Conservation (phyloP, 2,797 vertebrate genomes). For the Neopelma chrysocephalum region DNA sequence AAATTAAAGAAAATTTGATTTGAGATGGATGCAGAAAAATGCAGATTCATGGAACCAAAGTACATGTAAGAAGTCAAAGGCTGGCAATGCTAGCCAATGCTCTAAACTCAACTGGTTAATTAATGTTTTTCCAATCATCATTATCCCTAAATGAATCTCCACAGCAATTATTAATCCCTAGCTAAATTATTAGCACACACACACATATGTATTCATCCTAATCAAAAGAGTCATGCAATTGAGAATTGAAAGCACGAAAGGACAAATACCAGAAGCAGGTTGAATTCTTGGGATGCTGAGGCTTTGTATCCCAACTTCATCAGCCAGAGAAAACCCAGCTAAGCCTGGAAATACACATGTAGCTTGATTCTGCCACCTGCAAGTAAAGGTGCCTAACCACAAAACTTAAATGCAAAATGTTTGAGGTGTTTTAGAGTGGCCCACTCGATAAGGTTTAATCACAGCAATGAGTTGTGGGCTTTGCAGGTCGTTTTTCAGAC, state of each 20-base stretch:
- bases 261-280: background rate
- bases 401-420: background rate
- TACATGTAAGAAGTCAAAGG: slow-evolving; percentile 8
- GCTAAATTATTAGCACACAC: slow-evolving; percentile 5
- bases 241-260: background rate
- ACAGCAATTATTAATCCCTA: slow-evolving; percentile 30
- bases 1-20: background rate
- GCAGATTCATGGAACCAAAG: background rate
- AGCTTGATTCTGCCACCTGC: background rate
- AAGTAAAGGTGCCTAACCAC: background rate
- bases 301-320: background rate
- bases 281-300: background rate
- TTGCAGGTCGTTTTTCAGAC: background rate
- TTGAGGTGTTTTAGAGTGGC: background rate
- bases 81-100: slow-evolving; percentile 1
- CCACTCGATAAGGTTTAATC: background rate
- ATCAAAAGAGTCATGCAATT: background rate
- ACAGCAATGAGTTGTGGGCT: background rate
- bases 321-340: background rate
- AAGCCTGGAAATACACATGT: background rate
- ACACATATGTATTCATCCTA: background rate
- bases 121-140: slow-evolving; percentile 47
- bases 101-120: slow-evolving; percentile 8
- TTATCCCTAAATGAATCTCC: slow-evolving; percentile 39
- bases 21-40: background rate